phyloP scores from a whole-genome alignment of 2,888 invertebrate species.

The Athalia rosae region DNA sequence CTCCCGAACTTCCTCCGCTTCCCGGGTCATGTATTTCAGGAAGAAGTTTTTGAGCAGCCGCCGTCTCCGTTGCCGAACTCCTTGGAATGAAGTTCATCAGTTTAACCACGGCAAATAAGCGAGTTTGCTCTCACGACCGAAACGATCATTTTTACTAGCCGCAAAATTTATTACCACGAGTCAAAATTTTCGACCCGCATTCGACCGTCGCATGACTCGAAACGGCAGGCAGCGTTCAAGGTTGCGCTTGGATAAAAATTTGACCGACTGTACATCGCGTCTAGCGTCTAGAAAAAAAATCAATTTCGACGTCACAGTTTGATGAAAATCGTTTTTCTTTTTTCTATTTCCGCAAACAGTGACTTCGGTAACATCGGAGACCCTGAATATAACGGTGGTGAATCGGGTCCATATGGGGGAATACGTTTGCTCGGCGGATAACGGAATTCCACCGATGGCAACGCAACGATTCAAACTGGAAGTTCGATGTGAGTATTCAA shows the following conservation, averaged over 20 bases:
- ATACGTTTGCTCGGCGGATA: slow-evolving; percentile 87
- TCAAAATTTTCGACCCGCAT: no score
- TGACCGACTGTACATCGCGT: no score
- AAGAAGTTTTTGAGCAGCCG: not conserved
- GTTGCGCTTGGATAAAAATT: no score
- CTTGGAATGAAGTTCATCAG: not conserved
- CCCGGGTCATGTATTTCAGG: not conserved
- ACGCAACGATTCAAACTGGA: slow-evolving; percentile 89
- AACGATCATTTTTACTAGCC: no score
- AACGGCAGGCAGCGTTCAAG: no score
- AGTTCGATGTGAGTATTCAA: slow-evolving; percentile 87
- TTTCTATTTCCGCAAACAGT: slow-evolving; percentile 62
- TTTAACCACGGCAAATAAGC: no score
- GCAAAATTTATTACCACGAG: no score
- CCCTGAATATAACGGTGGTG: slow-evolving; percentile 85
- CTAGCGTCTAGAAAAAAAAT: no score
- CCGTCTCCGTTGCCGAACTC: not conserved
- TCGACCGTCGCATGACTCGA: no score
- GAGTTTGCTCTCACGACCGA: no score
- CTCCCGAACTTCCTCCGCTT: not conserved
- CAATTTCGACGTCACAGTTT: not conserved
- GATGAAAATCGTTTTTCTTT: slow-evolving; percentile 23
- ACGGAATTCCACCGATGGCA: slow-evolving; percentile 89
- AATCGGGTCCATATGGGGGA: slow-evolving; percentile 85
- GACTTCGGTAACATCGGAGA: slow-evolving; percentile 78